Conservation (phyloP, 2,797 vertebrate genomes). For the Pachyuromys duprasi region DNA sequence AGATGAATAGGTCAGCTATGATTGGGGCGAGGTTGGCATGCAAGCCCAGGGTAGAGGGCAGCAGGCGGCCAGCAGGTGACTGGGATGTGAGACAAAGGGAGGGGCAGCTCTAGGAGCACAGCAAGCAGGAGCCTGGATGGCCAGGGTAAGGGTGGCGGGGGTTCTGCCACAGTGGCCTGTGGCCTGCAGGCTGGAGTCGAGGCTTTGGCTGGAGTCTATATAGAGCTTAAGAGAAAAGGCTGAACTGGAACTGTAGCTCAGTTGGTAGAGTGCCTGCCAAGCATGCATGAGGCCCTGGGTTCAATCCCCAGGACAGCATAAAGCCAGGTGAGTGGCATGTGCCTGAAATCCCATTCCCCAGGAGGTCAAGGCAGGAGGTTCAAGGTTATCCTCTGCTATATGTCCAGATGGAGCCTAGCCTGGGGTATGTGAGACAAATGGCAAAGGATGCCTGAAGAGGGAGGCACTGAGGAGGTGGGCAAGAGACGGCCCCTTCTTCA, state of each 20-base stretch:
- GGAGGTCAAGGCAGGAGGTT: background rate
- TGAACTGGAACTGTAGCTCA: background rate
- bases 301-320: background rate
- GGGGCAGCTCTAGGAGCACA: background rate
- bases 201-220: background rate
- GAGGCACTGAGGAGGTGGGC: background rate
- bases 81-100: background rate
- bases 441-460: background rate
- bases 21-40: background rate
- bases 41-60: background rate
- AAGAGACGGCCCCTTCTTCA: background rate
- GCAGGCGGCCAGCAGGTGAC: background rate
- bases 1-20: background rate
- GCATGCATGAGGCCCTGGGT: background rate
- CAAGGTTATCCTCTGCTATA: background rate
- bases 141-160: background rate
- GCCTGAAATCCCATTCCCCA: background rate
- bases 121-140: background rate
- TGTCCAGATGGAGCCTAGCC: background rate
- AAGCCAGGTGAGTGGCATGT: background rate
- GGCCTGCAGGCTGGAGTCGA: background rate
- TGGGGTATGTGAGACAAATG: background rate
- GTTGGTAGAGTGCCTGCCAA: background rate
- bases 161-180: background rate
- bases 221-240: conserved; percentile 7